Conservation (phyloP, 2,888 invertebrate genomes). For the Leptinotarsa juncta region DNA sequence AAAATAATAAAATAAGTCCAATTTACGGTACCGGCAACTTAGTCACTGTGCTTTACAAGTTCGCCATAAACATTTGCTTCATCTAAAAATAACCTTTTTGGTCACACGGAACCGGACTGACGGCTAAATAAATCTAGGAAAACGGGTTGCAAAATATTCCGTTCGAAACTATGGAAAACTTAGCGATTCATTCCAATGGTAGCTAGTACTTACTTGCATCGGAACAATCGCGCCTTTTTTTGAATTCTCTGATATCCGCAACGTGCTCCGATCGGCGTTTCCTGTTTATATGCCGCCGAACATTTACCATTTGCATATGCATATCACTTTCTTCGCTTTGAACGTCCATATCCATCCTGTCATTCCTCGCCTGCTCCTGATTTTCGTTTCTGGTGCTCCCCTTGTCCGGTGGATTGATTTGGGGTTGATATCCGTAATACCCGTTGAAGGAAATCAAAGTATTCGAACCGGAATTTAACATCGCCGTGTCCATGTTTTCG, state of each 20-base stretch:
- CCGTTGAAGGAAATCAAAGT: slow-evolving; percentile 50
- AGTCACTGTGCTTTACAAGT: not conserved
- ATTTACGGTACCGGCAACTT: not conserved
- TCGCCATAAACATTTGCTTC: not conserved
- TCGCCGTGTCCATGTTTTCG: slow-evolving; percentile 10
- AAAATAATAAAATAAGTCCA: not conserved
- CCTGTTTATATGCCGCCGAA: slow-evolving; percentile 33
- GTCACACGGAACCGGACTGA: not conserved
- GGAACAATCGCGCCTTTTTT: slow-evolving; percentile 60
- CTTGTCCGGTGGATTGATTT: slow-evolving; percentile 32
- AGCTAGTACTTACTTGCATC: slow-evolving; percentile 53
- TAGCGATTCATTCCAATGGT: not conserved
- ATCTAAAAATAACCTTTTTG: slow-evolving; percentile 19
- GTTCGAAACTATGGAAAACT: not conserved
- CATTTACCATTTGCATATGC: slow-evolving; percentile 3
- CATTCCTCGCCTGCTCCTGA: slow-evolving; percentile 14
- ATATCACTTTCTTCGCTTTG: slow-evolving; percentile 15
- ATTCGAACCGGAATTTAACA: slow-evolving; percentile 14
- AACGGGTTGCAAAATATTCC: not conserved
- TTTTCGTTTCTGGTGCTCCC: not conserved
- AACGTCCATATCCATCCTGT: slow-evolving; percentile 35
- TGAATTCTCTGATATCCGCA: slow-evolving; percentile 47
- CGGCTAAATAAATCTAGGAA: slow-evolving; percentile 15
- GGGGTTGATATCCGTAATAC: slow-evolving; percentile 55
- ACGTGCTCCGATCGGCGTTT: slow-evolving; percentile 45